Evolutionary conservation across 2,797 vertebrate species (phyloP).

Genomic region (Mustela erminea): DNA sequence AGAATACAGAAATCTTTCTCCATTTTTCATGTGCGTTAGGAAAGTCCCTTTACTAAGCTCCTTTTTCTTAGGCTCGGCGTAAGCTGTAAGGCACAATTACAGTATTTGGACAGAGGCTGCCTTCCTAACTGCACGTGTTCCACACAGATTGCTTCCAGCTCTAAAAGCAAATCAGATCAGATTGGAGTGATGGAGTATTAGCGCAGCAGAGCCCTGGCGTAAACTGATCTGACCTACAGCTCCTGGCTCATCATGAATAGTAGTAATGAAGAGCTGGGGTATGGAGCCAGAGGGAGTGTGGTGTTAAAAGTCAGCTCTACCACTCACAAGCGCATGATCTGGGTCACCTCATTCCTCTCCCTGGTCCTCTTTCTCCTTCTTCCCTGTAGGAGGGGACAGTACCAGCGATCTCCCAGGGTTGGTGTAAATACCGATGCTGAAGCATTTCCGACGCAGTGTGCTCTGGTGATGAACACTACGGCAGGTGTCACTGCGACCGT

Average conservation of each 20-base stretch:
- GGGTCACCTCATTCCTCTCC: background rate
- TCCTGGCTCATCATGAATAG: background rate
- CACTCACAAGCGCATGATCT: background rate
- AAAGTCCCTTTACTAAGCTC: background rate
- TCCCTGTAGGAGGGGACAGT: background rate
- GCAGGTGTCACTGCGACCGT: background rate
- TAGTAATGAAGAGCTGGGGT: background rate
- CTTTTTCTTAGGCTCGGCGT: background rate
- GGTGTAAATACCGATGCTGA: background rate
- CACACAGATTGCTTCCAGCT: background rate
- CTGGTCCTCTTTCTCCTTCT: background rate
- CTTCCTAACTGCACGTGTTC: background rate
- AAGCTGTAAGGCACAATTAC: background rate
- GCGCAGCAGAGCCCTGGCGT: background rate
- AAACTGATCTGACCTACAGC: background rate
- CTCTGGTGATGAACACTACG: background rate
- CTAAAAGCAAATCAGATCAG: conserved; percentile 1
- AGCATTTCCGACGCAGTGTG: background rate
- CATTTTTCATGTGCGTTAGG: background rate
- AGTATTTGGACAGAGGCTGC: background rate
- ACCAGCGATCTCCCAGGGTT: background rate
- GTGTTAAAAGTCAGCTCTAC: background rate
- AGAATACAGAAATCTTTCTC: background rate
- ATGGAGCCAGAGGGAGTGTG: background rate
- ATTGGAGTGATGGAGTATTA: background rate